Evolutionary conservation across 2,888 invertebrate genomes (phyloP), one percentile per base, ranked within the genome.

Genomic region (Athalia cordata): DNA sequence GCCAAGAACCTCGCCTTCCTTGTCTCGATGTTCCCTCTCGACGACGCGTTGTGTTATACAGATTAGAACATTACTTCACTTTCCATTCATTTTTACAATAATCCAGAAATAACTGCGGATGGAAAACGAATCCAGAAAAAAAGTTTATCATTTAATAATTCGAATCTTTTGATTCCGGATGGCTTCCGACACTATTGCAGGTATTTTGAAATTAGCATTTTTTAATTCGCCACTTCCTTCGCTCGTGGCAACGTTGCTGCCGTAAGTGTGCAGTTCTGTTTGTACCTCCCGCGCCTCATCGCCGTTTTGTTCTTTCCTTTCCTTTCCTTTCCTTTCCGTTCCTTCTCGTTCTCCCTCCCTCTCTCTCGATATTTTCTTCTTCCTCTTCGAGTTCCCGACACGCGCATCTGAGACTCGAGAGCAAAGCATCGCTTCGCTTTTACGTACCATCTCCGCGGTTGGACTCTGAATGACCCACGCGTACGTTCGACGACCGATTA

Each of bases 1-100:
- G 50, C 62, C 75, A 75, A 75, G 75, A 75, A 47, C 62, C 45
- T 65, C n/a, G 45, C 45, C 52, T 43, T 65, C n/a, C 50, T n/a
- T 50, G 15, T 13, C 9, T 67, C 5, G 43, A 57, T 1, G 29
- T 29, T 29, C 0, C 29, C 29, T 13, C 9, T 67, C 4, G 43
- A 45, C 61, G n/a, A n/a, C 59, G 45, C 57, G 13, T 67, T 57
- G 8, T 43, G 72, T 55, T 67, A 67, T 9, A 49, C 29, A 29
- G 29, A 29, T 29, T 29, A 29, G 29, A 29, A 29, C 29, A 29
- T 0, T 29, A 2, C 29, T 29, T 29, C 29, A 29, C 29, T 29
- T 29, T 29, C 29, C 29, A 29, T 29, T 29, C 29, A 2, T 29
- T 29, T 29, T 0, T 29, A 29, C 29, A 29, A 29, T 29, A 29